Base-by-base conservation (phyloP, 2,888 invertebrate species). In the Coelinius sp. region DNA sequence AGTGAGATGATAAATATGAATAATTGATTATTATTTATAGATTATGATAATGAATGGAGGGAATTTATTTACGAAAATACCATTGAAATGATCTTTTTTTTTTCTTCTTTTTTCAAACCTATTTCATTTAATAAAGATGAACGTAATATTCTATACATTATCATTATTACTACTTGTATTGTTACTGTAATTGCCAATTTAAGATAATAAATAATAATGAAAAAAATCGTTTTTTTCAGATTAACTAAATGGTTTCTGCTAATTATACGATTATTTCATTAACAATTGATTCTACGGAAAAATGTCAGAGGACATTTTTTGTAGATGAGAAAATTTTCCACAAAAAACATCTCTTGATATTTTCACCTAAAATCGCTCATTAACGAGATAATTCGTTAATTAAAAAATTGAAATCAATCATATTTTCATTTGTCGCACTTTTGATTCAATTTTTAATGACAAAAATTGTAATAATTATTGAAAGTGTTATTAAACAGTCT, bases 181-280 rank as follows among this genome's bases (percentile, higher is more conserved):
- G 69, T 69, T 69, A 82, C 77, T 83, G 82, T 82, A 82, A 82
- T 83, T 82, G 81, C 79, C 81, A 81, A 83, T 78, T 81, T 80
- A 76, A 80, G 73, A 79, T 80, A 83, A 82, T 83, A 83, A 82
- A 82, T 78, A 75, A 71, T 24, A 53, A 52, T 62, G 10, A 24
- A 41, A 52, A 56, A 35, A 25, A 70, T n/a, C n/a, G n/a, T n/a
- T n/a, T n/a, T n/a, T n/a, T n/a, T n/a, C n/a, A n/a, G n/a, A n/a
- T n/a, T n/a, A n/a, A n/a, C n/a, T n/a, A n/a, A n/a, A n/a, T n/a
- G n/a, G n/a, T n/a, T n/a, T n/a, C n/a, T n/a, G n/a, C n/a, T n/a
- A n/a, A n/a, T n/a, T n/a, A n/a, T n/a, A n/a, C n/a, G n/a, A n/a
- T n/a, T n/a, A n/a, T n/a, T n/a, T n/a, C n/a, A n/a, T n/a, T n/a